These are phyloP conservation scores for Parelbella ahira DNA, from an alignment of 2,888 invertebrate species.

Conservation along the genomic window DNA sequence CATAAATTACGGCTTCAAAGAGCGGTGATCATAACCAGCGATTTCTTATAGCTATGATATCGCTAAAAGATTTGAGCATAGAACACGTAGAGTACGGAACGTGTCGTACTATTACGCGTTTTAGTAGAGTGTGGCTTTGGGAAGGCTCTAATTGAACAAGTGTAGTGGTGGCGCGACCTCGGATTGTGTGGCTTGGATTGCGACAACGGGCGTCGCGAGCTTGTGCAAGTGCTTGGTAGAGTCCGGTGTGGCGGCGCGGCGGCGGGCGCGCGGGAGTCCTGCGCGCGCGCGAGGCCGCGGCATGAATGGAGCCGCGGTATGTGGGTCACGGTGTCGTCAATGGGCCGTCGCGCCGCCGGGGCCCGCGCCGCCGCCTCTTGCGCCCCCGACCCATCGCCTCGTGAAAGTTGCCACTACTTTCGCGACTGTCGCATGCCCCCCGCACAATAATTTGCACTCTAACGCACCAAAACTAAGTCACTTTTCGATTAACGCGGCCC, in stretches of 20 bases:
- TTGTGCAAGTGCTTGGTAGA: slow-evolving; percentile 66
- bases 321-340: slow-evolving; percentile 80
- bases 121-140: slow-evolving; percentile 53
- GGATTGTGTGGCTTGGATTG: slow-evolving; percentile 56
- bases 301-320: slow-evolving; percentile 77
- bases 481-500: slow-evolving; percentile 54
- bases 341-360: slow-evolving; percentile 70
- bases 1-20: too few species aligned
- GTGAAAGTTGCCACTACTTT: slow-evolving; percentile 80
- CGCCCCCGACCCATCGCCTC: slow-evolving; percentile 71
- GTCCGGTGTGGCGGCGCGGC: slow-evolving; percentile 60
- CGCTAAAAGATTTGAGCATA: too few species aligned
- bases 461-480: slow-evolving; percentile 61
- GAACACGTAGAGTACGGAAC: too few species aligned
- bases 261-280: slow-evolving; percentile 54
- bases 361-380: slow-evolving; percentile 59
- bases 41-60: too few species aligned
- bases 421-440: slow-evolving; percentile 63
- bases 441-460: slow-evolving; percentile 63
- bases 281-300: slow-evolving; percentile 65
- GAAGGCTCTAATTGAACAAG: slow-evolving; percentile 73
- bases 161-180: slow-evolving; percentile 64
- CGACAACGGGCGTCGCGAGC: slow-evolving; percentile 57
- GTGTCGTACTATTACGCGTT: slow-evolving; percentile 35
- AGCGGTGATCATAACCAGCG: too few species aligned